These are phyloP conservation scores for Catharus minimus DNA, from an alignment of 2,113 vertebrate genomes.

Conservation along the genomic window DNA sequence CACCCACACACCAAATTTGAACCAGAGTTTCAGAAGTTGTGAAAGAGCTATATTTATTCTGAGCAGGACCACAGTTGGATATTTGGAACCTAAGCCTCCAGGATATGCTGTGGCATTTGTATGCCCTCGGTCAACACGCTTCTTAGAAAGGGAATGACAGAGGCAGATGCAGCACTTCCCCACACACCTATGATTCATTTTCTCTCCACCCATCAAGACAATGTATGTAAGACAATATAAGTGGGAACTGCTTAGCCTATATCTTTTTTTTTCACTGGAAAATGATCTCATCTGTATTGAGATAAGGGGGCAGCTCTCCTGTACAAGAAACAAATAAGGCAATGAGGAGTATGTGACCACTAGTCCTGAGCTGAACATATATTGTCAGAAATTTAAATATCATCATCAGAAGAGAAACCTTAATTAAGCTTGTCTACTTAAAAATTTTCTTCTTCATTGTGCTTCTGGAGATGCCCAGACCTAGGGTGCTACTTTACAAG, in stretches of 20 bases:
- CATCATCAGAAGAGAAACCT: rapidly evolving
- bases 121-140: neutral
- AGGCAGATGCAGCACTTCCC: neutral
- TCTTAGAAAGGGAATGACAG: neutral
- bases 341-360: neutral
- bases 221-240: neutral
- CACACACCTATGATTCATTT: neutral
- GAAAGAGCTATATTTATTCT: neutral
- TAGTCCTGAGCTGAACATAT: neutral
- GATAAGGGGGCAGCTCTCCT: neutral
- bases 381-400: neutral
- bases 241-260: neutral
- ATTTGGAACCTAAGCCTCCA: neutral
- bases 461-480: neutral
- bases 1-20: too few relatives aligned
- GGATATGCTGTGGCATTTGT: neutral
- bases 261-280: neutral
- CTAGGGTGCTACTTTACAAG: neutral
- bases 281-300: neutral
- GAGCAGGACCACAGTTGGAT: neutral
- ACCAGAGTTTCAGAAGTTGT: neutral
- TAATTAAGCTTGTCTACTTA: neutral
- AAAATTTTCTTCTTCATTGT: neutral
- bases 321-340: neutral
- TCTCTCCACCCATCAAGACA: neutral